These are phyloP conservation scores for Bilobella aurantiaca DNA, from an alignment of 1,140 invertebrate species.

Conservation along the genomic window DNA sequence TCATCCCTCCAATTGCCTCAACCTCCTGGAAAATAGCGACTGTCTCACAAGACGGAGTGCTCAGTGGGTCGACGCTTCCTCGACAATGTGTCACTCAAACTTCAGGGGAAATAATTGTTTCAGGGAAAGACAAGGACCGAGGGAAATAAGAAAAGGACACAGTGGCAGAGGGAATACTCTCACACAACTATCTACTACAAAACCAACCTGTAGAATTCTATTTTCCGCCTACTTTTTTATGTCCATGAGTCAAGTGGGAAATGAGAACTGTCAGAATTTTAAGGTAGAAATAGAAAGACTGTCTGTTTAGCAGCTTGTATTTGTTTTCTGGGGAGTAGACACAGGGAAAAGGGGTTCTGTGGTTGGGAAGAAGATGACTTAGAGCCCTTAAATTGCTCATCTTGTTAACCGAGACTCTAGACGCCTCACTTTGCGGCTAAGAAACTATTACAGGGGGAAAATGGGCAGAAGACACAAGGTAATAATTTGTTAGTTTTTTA, in stretches of 20 bases:
- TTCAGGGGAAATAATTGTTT: not conserved
- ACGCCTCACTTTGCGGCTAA: too few relatives aligned
- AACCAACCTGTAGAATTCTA: not conserved
- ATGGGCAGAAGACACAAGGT: too few relatives aligned
- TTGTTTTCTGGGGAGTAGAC: not conserved
- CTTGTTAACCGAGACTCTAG: not conserved
- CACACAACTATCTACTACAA: too few relatives aligned
- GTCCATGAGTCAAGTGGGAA: too few relatives aligned
- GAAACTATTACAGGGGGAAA: too few relatives aligned
- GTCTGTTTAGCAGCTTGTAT: not conserved
- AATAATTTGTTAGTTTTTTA: too few relatives aligned
- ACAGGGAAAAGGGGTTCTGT: not conserved
- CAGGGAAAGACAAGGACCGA: constrained; percentile 4
- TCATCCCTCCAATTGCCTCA: too few relatives aligned
- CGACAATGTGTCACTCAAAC: constrained; percentile 2
- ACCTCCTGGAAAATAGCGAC: too few relatives aligned
- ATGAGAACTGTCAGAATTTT: constrained; percentile 5
- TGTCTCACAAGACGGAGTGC: too few relatives aligned
- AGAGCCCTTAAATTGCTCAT: not conserved
- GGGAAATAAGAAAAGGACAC: not conserved
- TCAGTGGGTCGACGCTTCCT: too few relatives aligned
- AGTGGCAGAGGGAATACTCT: too few relatives aligned
- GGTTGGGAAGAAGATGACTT: not conserved
- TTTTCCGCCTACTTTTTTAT: too few relatives aligned
- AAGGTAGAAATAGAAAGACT: not conserved